Percentiles rank a stretch among this genome's conserved stretches.
Conservation (phyloP, 2,113 vertebrate genomes). For the Mobula hypostoma region DNA sequence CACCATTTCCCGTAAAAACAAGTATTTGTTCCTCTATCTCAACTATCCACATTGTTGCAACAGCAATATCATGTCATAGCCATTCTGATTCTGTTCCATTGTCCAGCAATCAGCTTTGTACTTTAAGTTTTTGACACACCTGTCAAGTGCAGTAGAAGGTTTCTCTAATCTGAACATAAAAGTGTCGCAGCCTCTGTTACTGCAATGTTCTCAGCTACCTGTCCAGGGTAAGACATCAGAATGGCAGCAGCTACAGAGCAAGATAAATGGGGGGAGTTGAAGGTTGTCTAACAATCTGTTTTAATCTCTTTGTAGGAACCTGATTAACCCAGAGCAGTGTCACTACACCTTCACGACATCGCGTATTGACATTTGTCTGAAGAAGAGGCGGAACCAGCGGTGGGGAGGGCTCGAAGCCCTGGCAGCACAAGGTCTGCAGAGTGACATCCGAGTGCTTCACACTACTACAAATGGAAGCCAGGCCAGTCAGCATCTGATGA, state of each 20-base stretch:
- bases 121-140: no score
- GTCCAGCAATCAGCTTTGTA: background rate
- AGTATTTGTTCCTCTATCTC: no score
- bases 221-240: background rate
- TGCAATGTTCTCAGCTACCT: background rate
- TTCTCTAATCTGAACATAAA: background rate
- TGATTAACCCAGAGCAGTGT: constrained; percentile 87
- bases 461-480: background rate
- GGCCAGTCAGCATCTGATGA: background rate
- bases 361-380: constrained; percentile 81
- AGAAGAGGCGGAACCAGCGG: constrained; percentile 92
- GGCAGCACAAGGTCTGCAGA: constrained; percentile 91
- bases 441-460: constrained; percentile 50
- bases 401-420: constrained; percentile 92
- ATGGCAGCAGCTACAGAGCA: background rate
- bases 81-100: background rate
- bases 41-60: no score
- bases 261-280: background rate
- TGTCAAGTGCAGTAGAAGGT: no score
- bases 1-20: background rate
- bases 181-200: background rate
- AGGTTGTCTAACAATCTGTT: background rate
- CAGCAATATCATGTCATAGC: no score
- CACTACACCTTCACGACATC: constrained; percentile 80
- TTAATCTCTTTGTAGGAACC: constrained; percentile 65